Percentiles rank a stretch among this genome's conserved stretches.
Evolutionary conservation across 2,888 invertebrate genomes (phyloP).

Genomic region (Phortica magna): DNA sequence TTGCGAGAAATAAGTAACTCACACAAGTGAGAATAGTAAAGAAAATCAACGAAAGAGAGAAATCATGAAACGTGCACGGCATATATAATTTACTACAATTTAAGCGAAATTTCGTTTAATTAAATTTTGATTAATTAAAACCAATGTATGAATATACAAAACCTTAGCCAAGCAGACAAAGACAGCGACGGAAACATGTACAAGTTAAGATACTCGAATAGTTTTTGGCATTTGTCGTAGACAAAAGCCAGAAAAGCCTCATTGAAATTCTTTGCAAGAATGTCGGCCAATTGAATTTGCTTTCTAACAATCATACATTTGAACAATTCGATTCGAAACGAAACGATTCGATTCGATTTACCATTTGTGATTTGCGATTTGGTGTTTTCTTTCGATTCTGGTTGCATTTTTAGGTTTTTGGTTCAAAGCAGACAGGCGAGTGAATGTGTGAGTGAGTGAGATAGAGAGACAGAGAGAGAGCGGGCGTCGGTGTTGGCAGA

Average conservation of each 20-base stretch:
- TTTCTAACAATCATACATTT: neutral
- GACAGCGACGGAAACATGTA: neutral
- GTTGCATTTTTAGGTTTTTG: too few species aligned
- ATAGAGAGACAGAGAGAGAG: too few species aligned
- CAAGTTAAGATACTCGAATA: neutral
- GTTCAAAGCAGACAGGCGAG: too few species aligned
- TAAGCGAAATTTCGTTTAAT: conserved; percentile 53
- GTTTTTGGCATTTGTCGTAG: conserved; percentile 3
- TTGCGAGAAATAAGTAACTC: neutral
- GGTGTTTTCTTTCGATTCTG: too few species aligned
- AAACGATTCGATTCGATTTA: too few species aligned
- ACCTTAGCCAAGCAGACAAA: neutral
- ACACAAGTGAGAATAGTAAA: neutral
- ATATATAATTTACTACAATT: conserved; percentile 54
- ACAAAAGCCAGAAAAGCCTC: neutral
- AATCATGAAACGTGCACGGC: conserved; percentile 33
- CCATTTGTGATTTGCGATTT: too few species aligned
- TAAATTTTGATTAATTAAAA: conserved; percentile 49
- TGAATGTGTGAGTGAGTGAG: too few species aligned
- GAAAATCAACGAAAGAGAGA: neutral
- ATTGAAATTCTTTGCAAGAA: conserved; percentile 18
- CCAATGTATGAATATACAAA: neutral
- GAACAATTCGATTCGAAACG: too few species aligned
- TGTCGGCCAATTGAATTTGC: neutral
- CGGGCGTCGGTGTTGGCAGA: too few species aligned